These are phyloP conservation scores for Condylura cristata DNA, from an alignment of 2,113 vertebrate genomes.

Conservation along the genomic window DNA sequence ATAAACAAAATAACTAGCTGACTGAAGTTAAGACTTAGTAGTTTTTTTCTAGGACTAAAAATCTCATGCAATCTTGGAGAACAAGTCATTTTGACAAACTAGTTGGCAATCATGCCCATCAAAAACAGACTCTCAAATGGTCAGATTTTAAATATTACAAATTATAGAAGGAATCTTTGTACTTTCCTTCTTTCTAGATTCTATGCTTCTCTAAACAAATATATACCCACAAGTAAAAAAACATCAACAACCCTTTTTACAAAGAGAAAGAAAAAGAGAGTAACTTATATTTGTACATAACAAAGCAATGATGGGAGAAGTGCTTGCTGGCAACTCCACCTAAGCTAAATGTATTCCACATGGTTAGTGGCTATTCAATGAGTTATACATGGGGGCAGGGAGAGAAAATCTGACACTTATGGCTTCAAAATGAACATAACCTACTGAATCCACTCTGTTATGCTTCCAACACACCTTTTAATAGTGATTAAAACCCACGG, in stretches of 20 bases:
- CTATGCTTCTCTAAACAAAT: neutral
- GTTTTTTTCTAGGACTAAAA: conserved; percentile 57
- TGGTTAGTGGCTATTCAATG: conserved; percentile 60
- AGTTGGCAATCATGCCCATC: conserved; percentile 50
- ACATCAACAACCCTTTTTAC: neutral
- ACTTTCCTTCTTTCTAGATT: conserved; percentile 34
- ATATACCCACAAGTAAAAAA: neutral
- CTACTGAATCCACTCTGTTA: conserved; percentile 51
- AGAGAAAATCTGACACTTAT: conserved; percentile 42
- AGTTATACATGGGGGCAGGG: conserved; percentile 25
- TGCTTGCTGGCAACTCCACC: conserved; percentile 34
- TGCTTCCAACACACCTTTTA: conserved; percentile 52
- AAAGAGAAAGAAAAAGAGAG: conserved; percentile 24
- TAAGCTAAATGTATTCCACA: conserved; percentile 67
- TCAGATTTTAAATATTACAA: neutral
- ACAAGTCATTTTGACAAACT: conserved; percentile 62
- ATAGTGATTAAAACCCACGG: conserved; percentile 68
- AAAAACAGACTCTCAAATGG: conserved; percentile 54
- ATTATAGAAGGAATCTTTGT: neutral
- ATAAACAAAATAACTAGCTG: conserved; percentile 37
- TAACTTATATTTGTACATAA: conserved; percentile 56
- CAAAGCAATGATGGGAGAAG: conserved; percentile 40
- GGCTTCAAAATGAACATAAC: conserved; percentile 58
- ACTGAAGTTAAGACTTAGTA: conserved; percentile 29
- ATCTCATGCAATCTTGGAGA: conserved; percentile 33